These are phyloP conservation scores for Morpho helenor DNA, from an alignment of 2,888 invertebrate species.

Conservation along the genomic window DNA sequence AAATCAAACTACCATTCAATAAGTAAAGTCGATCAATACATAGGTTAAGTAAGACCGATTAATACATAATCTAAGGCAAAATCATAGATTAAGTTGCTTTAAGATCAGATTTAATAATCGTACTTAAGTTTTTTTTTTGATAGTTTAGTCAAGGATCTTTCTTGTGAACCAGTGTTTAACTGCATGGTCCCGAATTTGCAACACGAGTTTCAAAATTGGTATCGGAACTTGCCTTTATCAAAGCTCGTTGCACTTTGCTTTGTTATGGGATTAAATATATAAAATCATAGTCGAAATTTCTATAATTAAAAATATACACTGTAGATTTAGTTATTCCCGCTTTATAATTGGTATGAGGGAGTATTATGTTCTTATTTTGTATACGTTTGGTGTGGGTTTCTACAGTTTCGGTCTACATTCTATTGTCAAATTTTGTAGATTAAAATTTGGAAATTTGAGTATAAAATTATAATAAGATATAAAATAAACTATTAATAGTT, in stretches of 20 bases:
- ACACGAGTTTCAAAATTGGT: slow-evolving; percentile 11
- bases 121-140: too few species aligned
- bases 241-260: slow-evolving; percentile 7
- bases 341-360: slow-evolving; percentile 3
- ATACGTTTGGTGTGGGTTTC: slow-evolving; percentile 7
- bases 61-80: too few species aligned
- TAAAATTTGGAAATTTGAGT: too few species aligned
- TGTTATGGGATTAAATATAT: slow-evolving; percentile 7
- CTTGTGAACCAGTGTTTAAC: slow-evolving; percentile 8
- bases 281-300: slow-evolving; percentile 5
- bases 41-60: too few species aligned
- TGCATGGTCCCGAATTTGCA: slow-evolving; percentile 5
- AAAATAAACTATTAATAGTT: too few species aligned
- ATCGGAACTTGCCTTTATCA: slow-evolving; percentile 7
- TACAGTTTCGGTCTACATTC: slow-evolving; percentile 4
- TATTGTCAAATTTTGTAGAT: too few species aligned
- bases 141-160: not conserved
- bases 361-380: not conserved
- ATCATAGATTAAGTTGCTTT: too few species aligned
- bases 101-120: too few species aligned
- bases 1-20: too few species aligned
- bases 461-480: too few species aligned
- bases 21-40: too few species aligned
- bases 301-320: slow-evolving; percentile 3
- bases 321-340: slow-evolving; percentile 6